Base-by-base conservation (phyloP, 2,888 invertebrate species). In the Drosophila anceps region DNA sequence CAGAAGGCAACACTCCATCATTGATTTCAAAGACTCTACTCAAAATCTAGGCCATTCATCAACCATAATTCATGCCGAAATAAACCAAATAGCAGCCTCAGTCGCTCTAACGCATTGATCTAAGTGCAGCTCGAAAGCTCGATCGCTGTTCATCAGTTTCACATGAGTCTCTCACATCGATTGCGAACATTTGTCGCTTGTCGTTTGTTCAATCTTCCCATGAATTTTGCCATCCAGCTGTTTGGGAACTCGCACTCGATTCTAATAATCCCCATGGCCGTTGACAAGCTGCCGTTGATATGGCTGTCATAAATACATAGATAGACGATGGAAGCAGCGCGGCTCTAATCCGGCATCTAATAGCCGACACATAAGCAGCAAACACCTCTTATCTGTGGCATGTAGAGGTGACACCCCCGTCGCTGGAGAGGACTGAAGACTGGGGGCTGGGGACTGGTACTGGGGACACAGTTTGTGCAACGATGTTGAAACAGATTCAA, bases 401-500 rank as follows among this genome's bases (percentile, higher is more conserved):
- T 53, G 37, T 10, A 3, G 53, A 24, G 55, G 18, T 29, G 62
- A 69, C 69, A 61, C 51, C 60, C 69, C 73, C 77, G 53, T 43
- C 10, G 27, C 24, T 55, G 35, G 53, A 8, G 1, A 9, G 10
- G 24, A 4, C 13, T 1, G 31, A 39, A n/a, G n/a, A 13, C 27
- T 39, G 18, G 31, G 24, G 4, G 12, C 10, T 13, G 12, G 24
- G 46, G 39, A 67, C 65, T 9, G 18, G 24, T 3, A 12, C 13
- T 18, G 13, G 27, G 50, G 46, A 69, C 73, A 70, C 70, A 43
- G 43, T 76, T 82, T 87, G 84, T 89, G 88, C 90, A 85, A 53
- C 77, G 83, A 89, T 66, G 88, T 78, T 85, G 85, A 90, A 86
- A 86, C 88, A 68, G 73, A 88, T 86, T 84, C 66, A 81, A 83